Conservation (phyloP, 2,113 vertebrate species). For the Macquaria ambigua region DNA sequence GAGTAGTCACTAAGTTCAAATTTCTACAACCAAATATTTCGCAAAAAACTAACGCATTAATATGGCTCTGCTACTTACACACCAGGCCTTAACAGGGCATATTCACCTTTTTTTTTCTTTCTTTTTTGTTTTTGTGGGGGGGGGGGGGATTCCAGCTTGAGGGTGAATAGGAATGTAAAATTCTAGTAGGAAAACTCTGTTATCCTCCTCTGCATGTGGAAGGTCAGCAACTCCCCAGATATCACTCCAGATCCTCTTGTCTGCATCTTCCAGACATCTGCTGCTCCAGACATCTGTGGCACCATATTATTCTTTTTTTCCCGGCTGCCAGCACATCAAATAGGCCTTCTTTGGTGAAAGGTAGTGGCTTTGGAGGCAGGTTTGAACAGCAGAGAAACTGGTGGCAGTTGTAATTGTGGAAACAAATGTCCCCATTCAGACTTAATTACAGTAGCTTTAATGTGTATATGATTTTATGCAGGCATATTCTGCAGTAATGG, state of each 20-base stretch:
- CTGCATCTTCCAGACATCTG: background rate
- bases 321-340: no score
- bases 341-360: background rate
- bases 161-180: no score
- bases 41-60: no score
- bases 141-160: no score
- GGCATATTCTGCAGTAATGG: constrained; percentile 4
- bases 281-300: background rate
- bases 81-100: no score
- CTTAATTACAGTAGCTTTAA: constrained; percentile 16
- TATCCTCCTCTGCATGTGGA: background rate
- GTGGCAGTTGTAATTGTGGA: background rate
- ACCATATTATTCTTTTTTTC: background rate
- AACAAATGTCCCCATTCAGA: background rate
- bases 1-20: no score
- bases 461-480: background rate
- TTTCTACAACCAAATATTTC: no score
- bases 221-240: background rate
- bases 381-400: background rate
- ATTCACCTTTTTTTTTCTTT: no score
- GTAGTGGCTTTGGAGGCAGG: background rate
- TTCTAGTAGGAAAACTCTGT: background rate
- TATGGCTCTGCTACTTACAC: no score
- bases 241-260: background rate
- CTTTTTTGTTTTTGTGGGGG: no score